A percentile compares a stretch with the other conserved stretches of the same genome.
Conservation (phyloP, 2,888 invertebrate species). For the Stenichneumon culpator region DNA sequence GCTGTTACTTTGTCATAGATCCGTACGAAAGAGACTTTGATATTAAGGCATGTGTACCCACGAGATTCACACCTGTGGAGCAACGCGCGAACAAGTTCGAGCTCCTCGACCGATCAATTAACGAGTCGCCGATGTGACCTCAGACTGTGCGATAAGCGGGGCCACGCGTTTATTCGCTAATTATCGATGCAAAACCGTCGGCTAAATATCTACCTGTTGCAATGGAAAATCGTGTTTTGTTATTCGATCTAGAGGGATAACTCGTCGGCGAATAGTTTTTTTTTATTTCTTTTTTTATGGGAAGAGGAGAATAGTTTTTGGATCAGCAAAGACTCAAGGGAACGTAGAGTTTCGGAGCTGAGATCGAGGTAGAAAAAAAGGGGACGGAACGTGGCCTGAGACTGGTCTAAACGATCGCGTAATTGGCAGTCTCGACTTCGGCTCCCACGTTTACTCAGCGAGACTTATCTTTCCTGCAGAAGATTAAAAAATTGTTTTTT, state of each 20-base stretch:
- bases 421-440: constrained; percentile 44
- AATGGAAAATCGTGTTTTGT: neutral
- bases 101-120: constrained; percentile 19
- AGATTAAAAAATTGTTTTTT: neutral
- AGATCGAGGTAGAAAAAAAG: neutral
- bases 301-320: neutral
- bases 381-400: neutral
- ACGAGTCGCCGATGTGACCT: constrained; percentile 16
- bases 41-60: constrained; percentile 11
- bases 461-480: constrained; percentile 25
- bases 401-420: constrained; percentile 21
- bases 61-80: constrained; percentile 56
- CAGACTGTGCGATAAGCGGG: constrained; percentile 8
- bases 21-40: neutral
- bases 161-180: constrained; percentile 6
- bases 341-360: neutral
- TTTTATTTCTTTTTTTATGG: neutral
- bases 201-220: constrained; percentile 7
- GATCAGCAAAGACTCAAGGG: neutral
- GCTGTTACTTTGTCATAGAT: constrained; percentile 46
- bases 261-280: neutral
- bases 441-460: constrained; percentile 44
- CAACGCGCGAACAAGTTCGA: constrained; percentile 15
- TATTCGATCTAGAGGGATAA: neutral
- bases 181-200: constrained; percentile 24